phyloP scores from a whole-genome alignment of 2,888 invertebrate species.

The Orthosia gothica region DNA sequence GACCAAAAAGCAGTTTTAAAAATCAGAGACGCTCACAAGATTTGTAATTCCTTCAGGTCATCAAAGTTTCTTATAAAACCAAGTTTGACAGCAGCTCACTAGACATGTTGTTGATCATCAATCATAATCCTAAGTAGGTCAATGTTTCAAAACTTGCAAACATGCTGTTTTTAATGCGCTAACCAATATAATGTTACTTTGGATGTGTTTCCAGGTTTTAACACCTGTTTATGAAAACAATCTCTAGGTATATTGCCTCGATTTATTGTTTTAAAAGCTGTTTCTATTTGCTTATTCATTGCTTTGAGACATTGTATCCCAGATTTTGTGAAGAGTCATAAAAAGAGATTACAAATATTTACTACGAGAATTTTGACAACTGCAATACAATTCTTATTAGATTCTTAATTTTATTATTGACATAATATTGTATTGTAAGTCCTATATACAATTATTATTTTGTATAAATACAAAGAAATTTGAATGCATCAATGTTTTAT shows the following conservation, averaged over 20 bases:
- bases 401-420: too few species aligned
- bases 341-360: neutral
- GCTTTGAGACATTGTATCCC: neutral
- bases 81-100: conserved; percentile 21
- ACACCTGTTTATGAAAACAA: neutral
- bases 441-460: neutral
- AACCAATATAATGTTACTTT: neutral
- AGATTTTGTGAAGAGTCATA: conserved; percentile 17
- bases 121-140: conserved; percentile 36
- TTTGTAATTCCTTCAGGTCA: neutral
- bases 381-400: conserved; percentile 2
- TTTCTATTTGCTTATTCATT: neutral
- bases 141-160: conserved; percentile 19
- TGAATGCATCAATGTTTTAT: neutral
- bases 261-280: neutral
- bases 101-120: conserved; percentile 24
- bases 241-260: neutral
- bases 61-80: conserved; percentile 1
- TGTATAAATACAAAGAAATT: neutral
- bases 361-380: neutral
- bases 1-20: neutral
- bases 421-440: too few species aligned
- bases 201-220: conserved; percentile 11
- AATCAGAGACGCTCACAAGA: neutral
- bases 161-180: neutral